phyloP scores from a whole-genome alignment of 2,888 invertebrate species.

The Drosophila longiperda region DNA sequence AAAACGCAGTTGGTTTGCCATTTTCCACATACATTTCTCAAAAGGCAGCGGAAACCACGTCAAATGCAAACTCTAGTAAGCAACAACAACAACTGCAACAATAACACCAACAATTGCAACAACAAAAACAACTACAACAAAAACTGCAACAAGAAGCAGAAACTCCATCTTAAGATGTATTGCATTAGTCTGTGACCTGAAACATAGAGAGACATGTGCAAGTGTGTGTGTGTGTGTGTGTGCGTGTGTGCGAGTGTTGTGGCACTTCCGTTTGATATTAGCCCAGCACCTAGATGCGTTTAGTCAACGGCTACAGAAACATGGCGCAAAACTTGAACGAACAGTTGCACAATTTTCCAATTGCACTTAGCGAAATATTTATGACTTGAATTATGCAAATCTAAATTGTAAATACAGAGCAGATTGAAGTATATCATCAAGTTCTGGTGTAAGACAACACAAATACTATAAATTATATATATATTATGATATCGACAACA shows the following conservation, averaged over 20 bases:
- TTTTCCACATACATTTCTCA: constrained; percentile 81
- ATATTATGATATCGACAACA: too few species aligned
- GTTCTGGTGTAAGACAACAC: not conserved
- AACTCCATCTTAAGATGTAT: constrained; percentile 69
- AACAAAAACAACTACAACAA: too few species aligned
- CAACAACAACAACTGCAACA: constrained; percentile 2
- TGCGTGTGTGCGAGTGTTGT: constrained; percentile 43
- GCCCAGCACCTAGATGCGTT: constrained; percentile 74
- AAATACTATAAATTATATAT: not conserved
- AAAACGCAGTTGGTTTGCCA: constrained; percentile 70
- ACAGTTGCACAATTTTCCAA: constrained; percentile 35
- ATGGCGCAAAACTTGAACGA: constrained; percentile 58
- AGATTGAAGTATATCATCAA: not conserved
- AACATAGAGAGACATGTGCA: constrained; percentile 26
- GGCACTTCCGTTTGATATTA: constrained; percentile 79
- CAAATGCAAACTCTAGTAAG: constrained; percentile 61
- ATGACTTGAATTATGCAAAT: not conserved
- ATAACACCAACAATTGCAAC: constrained; percentile 10
- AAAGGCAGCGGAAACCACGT: constrained; percentile 75
- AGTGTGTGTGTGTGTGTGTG: constrained; percentile 10
- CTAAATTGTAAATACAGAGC: not conserved
- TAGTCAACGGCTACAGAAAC: constrained; percentile 68
- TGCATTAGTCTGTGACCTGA: constrained; percentile 67
- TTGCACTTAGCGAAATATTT: constrained; percentile 5
- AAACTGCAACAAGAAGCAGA: constrained; percentile 30